Evolutionary conservation across 2,888 invertebrate genomes (phyloP).

Genomic region (Plebejus melissa): DNA sequence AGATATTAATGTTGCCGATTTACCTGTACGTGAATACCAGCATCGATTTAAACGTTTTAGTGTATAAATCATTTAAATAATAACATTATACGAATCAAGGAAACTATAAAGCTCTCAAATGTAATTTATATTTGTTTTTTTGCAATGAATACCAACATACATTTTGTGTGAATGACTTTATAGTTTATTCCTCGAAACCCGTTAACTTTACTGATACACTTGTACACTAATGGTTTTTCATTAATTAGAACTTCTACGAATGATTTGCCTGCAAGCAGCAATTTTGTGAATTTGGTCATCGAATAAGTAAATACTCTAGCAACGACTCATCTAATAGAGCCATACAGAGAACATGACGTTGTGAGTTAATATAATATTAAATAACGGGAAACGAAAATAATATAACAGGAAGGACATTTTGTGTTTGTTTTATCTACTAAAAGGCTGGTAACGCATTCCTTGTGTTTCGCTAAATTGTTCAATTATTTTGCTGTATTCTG

Average conservation of each 20-base stretch:
- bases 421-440: background rate
- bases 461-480: background rate
- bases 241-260: background rate
- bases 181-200: background rate
- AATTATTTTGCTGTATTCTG: background rate
- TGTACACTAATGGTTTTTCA: background rate
- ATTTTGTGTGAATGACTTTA: background rate
- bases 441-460: background rate
- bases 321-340: background rate
- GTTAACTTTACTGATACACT: background rate
- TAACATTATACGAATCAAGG: background rate
- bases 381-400: background rate
- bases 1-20: background rate
- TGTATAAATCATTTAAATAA: background rate
- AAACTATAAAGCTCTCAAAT: background rate
- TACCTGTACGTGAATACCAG: background rate
- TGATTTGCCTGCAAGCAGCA: no score
- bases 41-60: background rate
- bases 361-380: background rate
- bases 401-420: background rate
- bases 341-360: background rate
- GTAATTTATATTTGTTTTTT: no score
- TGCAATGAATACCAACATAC: no score
- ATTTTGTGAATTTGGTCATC: background rate
- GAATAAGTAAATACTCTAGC: background rate